Base-by-base conservation (phyloP, 2,797 vertebrate species). In the Aulostomus chinensis region DNA sequence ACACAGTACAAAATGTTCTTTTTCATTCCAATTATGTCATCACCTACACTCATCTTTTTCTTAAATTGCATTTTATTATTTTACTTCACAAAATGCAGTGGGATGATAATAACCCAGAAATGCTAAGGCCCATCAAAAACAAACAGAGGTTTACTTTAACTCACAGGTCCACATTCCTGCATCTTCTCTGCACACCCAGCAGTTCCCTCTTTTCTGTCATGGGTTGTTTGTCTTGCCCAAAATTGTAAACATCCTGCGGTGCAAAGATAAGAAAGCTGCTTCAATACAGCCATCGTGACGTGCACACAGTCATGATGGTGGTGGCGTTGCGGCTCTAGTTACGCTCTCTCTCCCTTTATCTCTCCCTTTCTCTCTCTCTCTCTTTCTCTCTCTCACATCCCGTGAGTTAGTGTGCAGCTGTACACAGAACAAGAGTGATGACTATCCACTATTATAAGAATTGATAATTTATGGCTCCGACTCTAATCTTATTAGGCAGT, bases 241-340 rank as follows among this genome's bases (percentile, higher is more conserved):
- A 13, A 37, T 30, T 53, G 9, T 47, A 3, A 50, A 41, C 45
- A 58, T 53, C 51, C 53, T 65, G 58, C 2, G 0, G 54, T 54
- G 40, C 25, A 50, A 64, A 73, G 72, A 78, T 75, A 80, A 76
- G 68, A 48, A 39, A 31, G 26, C 58, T 34, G 35, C 57, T 46
- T 48, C 12, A 17, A 14, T 30, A 39, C 39, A 24, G 17, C 49
- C 41, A 33, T 25, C 45, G 29, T 17, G 30, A 24, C n/a, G n/a
- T n/a, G 38, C 55, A 28, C 45, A 25, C 36, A 26, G 53, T 37
- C 37, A 18, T 6, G 41, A 32, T 58, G 49, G 16, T 16, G 1
- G 48, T 34, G 40, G 52, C 9, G 35, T 22, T 41, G 29, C 15
- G 1, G 30, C 46, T 25, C 28, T 35, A 50, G 48, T 48, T 32